Percentiles rank a stretch among this genome's conserved stretches.
These are phyloP conservation scores for Centropyge bicolor DNA, from an alignment of 2,797 vertebrate genomes.

Conservation along the genomic window DNA sequence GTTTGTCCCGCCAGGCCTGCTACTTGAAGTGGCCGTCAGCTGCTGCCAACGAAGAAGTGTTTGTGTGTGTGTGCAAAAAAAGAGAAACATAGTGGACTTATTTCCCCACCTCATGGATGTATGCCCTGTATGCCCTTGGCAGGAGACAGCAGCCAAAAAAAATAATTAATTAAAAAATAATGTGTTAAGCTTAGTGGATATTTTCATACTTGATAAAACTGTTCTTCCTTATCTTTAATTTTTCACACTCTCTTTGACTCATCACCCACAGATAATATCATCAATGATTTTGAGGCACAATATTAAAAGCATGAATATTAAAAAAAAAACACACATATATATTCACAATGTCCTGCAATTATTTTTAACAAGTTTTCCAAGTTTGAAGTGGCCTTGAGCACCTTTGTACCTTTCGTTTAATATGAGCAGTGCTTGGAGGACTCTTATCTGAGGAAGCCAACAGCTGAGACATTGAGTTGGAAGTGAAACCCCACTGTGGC, in stretches of 20 bases:
- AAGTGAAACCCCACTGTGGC: neutral
- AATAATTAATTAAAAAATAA: neutral
- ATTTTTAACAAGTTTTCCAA: constrained; percentile 24
- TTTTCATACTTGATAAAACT: constrained; percentile 47
- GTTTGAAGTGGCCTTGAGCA: constrained; percentile 26
- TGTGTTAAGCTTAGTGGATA: constrained; percentile 25
- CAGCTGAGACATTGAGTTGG: constrained; percentile 12
- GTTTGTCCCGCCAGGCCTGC: constrained; percentile 29
- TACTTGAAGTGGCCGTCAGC: constrained; percentile 51
- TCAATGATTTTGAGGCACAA: constrained; percentile 41
- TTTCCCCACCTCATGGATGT: neutral
- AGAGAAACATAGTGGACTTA: neutral
- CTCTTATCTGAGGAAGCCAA: constrained; percentile 13
- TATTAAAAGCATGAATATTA: constrained; percentile 46
- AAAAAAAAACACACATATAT: constrained; percentile 2
- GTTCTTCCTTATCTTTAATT: constrained; percentile 47
- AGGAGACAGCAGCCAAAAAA: constrained; percentile 15
- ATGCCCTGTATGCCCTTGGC: constrained; percentile 26
- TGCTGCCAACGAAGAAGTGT: constrained; percentile 22
- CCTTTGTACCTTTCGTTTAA: constrained; percentile 31
- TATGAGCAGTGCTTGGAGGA: constrained; percentile 1
- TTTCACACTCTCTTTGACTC: constrained; percentile 43
- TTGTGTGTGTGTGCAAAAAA: neutral
- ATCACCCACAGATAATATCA: constrained; percentile 57
- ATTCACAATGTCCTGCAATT: constrained; percentile 16